phyloP scores from a whole-genome alignment of 2,113 vertebrate genomes.

The Pleuronectes platessa region DNA sequence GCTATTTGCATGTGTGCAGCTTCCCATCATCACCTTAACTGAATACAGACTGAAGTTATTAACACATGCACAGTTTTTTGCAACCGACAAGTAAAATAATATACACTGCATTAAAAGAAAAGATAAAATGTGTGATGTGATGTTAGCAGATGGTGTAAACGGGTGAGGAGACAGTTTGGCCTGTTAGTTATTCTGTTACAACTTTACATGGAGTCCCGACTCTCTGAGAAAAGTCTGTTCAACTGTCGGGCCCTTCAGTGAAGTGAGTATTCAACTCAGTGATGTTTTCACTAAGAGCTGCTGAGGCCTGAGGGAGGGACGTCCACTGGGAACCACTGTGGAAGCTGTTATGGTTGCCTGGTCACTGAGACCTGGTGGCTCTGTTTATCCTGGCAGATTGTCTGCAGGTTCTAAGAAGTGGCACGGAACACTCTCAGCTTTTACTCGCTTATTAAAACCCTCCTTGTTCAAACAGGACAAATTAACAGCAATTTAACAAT shows the following conservation, averaged over 20 bases:
- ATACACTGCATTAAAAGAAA: too few relatives aligned
- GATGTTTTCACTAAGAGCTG: slow-evolving; percentile 35
- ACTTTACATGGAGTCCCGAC: too few relatives aligned
- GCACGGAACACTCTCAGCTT: slow-evolving; percentile 3
- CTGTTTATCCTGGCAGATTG: slow-evolving; percentile 20
- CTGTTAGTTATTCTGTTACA: too few relatives aligned
- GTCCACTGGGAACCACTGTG: slow-evolving; percentile 21
- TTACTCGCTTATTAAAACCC: slow-evolving; percentile 1
- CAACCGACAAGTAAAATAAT: too few relatives aligned
- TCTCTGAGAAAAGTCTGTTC: not conserved
- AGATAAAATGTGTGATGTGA: too few relatives aligned
- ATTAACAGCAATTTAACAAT: not conserved
- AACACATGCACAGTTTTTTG: too few relatives aligned
- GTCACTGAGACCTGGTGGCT: slow-evolving; percentile 35
- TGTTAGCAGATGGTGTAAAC: too few relatives aligned
- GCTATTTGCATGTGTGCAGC: too few relatives aligned
- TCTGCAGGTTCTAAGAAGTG: slow-evolving; percentile 1
- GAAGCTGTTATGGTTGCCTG: slow-evolving; percentile 30
- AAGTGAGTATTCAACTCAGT: not conserved
- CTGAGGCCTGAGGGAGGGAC: slow-evolving; percentile 24
- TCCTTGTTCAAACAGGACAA: not conserved
- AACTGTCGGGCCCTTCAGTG: not conserved
- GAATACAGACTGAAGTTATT: too few relatives aligned
- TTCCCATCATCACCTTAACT: too few relatives aligned
- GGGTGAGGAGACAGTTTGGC: too few relatives aligned